Base-by-base conservation (phyloP, 2,888 invertebrate genomes). In the Liopterus haemorrhoidalis region DNA sequence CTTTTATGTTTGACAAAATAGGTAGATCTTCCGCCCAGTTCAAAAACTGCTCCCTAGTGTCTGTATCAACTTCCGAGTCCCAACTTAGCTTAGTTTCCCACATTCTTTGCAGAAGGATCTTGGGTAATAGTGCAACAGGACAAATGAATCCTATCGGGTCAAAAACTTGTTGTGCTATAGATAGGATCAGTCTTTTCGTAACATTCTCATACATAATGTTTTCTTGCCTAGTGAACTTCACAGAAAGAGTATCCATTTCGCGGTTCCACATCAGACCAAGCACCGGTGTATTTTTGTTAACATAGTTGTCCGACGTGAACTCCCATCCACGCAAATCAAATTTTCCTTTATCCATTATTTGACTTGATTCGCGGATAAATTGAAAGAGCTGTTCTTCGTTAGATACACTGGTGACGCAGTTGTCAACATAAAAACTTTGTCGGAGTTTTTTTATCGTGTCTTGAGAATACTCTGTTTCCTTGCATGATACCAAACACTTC, bases 141-240 rank as follows among this genome's bases (percentile, higher is more conserved):
- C 47, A 46, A 12, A 45, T 43, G 30, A 56, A 50, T 4, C 57
- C 57, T 14, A 56, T 42, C 15, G 56, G 54, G 37, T 57, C 54
- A 42, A 49, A 54, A n/a, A 54, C 28, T 6, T 48, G 32, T 9
- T 57, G 52, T 27, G 48, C 41, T 21, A 50, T 33, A 14, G 49
- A 46, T 36, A 50, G 31, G 5, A 52, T 37, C 9, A 18, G 20
- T 33, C 37, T 36, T 11, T 37, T 32, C 11, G 25, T 28, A 41
- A n/a, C 40, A 20, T 28, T 32, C 32, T 20, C 15, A 35, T 22
- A 2, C 22, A 22, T 14, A 14, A 31, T 21, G 11, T 38, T 21
- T 6, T 42, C 50, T 46, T 41, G 42, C n/a, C n/a, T 42, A 43
- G 2, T 40, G 12, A 11, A 28, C 12, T 39, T 39, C n/a, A 30